Base-by-base conservation (phyloP, 2,113 vertebrate species). In the Manacus vitellinus region DNA sequence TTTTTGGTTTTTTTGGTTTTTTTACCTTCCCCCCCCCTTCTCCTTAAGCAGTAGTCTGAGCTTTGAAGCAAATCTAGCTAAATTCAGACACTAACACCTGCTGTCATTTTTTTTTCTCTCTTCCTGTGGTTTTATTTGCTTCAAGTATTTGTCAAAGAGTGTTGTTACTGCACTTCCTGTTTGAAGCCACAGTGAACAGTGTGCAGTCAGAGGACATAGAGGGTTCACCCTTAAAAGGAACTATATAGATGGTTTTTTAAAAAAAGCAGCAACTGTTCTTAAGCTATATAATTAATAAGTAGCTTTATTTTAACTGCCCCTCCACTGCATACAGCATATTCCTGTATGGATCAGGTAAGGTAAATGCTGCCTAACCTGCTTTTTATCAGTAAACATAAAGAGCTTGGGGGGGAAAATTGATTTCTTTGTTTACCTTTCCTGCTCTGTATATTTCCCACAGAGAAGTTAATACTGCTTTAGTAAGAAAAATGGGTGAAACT, bases 121-220 rank as follows among this genome's bases (percentile, higher is more conserved):
- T 93, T 96, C 85, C 79, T 95, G 66, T 94, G 88, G 85, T 83
- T 83, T 95, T 88, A 43, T 83, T 89, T 91, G 62, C 62, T 61
- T 81, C 37, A 87, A 75, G 52, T 80, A 73, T 61, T 80, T 90
- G 73, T 90, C 44, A 59, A 14, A 82, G 47, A 79, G 37, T 1
- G 0, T 52, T 41, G 39, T 94, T 92, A 71, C 47, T 14, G 1
- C 49, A 46, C n/a, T 93, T 97, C 86, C 93, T 96, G 92, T 91
- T 88, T 72, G 76, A 71, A 93, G 49, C 79, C 62, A 7, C 51
- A 77, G 37, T 35, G 63, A 83, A 25, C 11, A 3, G 19, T 39
- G 10, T 28, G 24, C 21, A 88, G 56, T 35, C 56, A 74, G 73
- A 94, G 33, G 30, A 52, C 70, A 68, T 4, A 55, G n/a, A 74